Evolutionary conservation across 2,797 vertebrate species (phyloP).

Genomic region (Manis pentadactyla): DNA sequence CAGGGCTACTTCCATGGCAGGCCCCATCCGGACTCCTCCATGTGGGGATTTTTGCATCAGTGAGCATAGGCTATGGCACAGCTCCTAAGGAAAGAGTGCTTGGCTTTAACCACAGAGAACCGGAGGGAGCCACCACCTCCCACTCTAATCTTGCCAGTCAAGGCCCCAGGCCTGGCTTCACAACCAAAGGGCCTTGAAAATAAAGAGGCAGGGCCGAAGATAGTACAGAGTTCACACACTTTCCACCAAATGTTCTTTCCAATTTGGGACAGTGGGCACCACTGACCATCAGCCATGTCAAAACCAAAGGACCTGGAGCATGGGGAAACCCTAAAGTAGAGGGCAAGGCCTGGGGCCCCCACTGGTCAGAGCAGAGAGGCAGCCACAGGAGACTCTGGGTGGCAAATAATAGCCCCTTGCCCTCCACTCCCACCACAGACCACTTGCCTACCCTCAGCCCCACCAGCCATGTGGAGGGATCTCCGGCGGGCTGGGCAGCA

Average conservation of each 20-base stretch:
- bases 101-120: conserved; percentile 40
- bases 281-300: neutral
- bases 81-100: conserved; percentile 3
- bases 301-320: neutral
- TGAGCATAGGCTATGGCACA: neutral
- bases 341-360: neutral
- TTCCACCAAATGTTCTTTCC: neutral
- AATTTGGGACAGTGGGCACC: neutral
- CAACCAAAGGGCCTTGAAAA: conserved; percentile 71
- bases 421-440: neutral
- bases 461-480: neutral
- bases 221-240: conserved; percentile 24
- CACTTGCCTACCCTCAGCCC: too few relatives aligned
- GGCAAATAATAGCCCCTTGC: neutral
- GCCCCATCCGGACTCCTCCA: neutral
- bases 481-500: neutral
- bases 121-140: conserved; percentile 20
- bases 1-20: neutral
- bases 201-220: neutral
- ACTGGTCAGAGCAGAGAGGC: neutral
- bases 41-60: neutral
- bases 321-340: neutral
- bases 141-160: conserved; percentile 50
- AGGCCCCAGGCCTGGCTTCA: conserved; percentile 68
- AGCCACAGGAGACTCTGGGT: neutral